Percentiles rank a stretch among this genome's conserved stretches.
Conservation (phyloP, 2,888 invertebrate genomes). For the Trachelus iudaicus region DNA sequence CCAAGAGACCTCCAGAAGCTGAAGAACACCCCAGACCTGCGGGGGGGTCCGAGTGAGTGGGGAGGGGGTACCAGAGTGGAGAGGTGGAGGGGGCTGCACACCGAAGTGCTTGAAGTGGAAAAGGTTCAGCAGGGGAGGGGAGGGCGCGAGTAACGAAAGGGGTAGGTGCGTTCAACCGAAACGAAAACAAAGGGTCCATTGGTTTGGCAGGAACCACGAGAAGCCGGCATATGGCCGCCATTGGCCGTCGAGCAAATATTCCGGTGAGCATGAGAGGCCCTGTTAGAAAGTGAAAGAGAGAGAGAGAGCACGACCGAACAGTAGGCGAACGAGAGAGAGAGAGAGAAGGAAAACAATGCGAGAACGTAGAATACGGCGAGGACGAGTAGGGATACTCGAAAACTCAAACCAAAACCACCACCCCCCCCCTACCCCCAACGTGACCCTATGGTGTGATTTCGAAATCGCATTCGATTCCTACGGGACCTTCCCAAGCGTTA, state of each 20-base stretch:
- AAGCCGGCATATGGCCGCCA: slow-evolving; percentile 52
- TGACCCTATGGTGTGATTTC: slow-evolving; percentile 56
- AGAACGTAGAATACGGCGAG: slow-evolving; percentile 1
- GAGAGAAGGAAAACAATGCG: slow-evolving; percentile 7
- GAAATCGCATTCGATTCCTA: slow-evolving; percentile 55
- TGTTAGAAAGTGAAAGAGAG: slow-evolving; percentile 1
- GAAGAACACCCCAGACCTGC: neutral
- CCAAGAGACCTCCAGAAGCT: neutral
- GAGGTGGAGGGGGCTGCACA: neutral
- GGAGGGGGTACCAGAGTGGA: neutral
- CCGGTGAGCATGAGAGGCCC: slow-evolving; percentile 20
- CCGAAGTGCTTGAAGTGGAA: slow-evolving; percentile 9
- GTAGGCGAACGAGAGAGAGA: slow-evolving; percentile 20
- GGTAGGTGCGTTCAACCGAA: slow-evolving; percentile 45
- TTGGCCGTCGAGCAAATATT: slow-evolving; percentile 47
- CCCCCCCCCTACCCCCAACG: slow-evolving; percentile 12
- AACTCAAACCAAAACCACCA: slow-evolving; percentile 11
- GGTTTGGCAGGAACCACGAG: slow-evolving; percentile 30
- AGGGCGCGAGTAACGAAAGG: neutral
- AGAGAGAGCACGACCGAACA: slow-evolving; percentile 11
- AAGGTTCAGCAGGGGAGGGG: slow-evolving; percentile 3
- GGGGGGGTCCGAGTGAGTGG: neutral
- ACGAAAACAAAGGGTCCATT: slow-evolving; percentile 56
- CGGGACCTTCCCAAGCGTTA: slow-evolving; percentile 29
- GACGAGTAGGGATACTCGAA: neutral